Conservation (phyloP, 2,113 vertebrate genomes). For the Scartelaos histophorus region DNA sequence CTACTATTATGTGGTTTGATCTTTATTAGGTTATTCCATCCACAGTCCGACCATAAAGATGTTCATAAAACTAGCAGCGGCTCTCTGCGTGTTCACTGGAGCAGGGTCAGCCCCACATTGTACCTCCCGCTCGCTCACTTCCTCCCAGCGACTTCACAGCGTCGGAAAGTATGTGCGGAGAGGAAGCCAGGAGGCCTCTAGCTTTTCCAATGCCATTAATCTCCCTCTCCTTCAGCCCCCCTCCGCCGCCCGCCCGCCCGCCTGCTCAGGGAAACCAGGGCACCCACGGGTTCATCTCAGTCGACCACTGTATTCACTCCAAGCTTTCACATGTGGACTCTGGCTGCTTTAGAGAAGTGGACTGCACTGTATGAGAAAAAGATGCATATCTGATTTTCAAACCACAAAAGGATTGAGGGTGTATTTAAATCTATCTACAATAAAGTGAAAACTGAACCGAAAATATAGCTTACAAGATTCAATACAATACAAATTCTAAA, state of each 20-base stretch:
- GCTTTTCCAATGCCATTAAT: constrained; percentile 56
- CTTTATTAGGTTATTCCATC: constrained; percentile 10
- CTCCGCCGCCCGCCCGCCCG: not conserved
- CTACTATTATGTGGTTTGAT: not conserved
- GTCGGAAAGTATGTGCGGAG: constrained; percentile 47
- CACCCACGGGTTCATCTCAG: not conserved
- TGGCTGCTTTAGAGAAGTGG: not conserved
- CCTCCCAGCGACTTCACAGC: constrained; percentile 56
- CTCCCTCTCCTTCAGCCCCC: constrained; percentile 22
- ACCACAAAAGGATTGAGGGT: no score
- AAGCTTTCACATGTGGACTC: not conserved
- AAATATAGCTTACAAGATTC: no score
- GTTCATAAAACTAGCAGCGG: constrained; percentile 51
- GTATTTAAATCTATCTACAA: no score
- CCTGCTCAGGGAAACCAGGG: not conserved
- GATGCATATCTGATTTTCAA: no score
- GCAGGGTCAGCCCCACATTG: constrained; percentile 69
- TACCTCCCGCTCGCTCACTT: constrained; percentile 67
- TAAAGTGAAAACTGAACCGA: no score
- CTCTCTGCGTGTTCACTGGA: constrained; percentile 45
- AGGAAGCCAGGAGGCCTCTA: constrained; percentile 29
- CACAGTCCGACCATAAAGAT: constrained; percentile 38
- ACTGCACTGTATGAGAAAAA: not conserved
- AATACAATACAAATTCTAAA: no score
- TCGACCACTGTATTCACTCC: not conserved